Percentiles rank a stretch among this genome's conserved stretches.
Conservation (phyloP, 2,113 vertebrate species). For the Oncorhynchus kisutch region DNA sequence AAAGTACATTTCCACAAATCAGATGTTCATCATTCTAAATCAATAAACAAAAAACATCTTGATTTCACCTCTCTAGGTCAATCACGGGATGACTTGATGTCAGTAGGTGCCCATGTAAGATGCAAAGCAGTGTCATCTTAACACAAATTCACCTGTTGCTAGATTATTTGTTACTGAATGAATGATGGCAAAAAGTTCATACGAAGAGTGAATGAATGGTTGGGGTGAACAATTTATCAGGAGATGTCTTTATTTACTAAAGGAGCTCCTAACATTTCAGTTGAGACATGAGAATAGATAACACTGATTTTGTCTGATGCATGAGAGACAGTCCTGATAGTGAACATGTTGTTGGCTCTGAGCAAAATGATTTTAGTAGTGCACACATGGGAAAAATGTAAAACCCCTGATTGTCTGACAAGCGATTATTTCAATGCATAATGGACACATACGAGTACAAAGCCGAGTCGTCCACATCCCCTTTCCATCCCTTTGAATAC, state of each 20-base stretch:
- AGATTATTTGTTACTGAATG: background rate
- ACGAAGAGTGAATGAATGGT: background rate
- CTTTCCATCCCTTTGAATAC: background rate
- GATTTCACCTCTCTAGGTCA: background rate
- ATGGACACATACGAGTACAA: background rate
- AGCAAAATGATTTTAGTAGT: background rate
- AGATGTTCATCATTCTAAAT: background rate
- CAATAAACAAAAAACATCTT: slow-evolving; percentile 1
- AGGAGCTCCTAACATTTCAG: background rate
- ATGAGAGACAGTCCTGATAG: background rate
- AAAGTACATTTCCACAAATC: background rate
- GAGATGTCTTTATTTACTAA: background rate
- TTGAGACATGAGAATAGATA: background rate
- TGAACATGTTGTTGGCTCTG: background rate
- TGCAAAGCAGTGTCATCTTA: background rate
- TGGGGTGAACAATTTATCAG: background rate
- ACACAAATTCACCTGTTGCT: background rate
- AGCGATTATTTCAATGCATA: background rate
- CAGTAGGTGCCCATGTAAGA: background rate
- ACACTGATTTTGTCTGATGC: background rate
- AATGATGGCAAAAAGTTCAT: background rate
- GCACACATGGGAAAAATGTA: background rate
- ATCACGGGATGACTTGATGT: background rate
- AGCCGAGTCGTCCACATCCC: background rate
- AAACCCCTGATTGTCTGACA: background rate